Base-by-base conservation (phyloP, 2,797 vertebrate species). In the Hyperoplus immaculatus region DNA sequence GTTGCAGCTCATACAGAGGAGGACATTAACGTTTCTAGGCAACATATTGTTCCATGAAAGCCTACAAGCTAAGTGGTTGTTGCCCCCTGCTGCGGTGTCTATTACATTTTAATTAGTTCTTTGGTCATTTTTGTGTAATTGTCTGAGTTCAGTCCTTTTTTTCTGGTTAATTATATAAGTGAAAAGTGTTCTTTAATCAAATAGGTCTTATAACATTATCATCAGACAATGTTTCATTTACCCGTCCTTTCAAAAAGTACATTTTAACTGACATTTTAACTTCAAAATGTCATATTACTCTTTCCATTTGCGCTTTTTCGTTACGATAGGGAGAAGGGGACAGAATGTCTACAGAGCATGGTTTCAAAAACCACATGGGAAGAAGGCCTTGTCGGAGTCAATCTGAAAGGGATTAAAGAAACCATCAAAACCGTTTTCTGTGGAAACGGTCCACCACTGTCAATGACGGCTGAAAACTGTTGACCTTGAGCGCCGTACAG, bases 401-500 rank as follows among this genome's bases (percentile, higher is more conserved):
- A 4, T 21, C 39, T 47, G 58, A 78, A 69, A 74, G 57, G 0
- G 11, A 74, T 64, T 72, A 64, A 69, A 76, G 63, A 59, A 69
- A 51, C 63, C 50, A 78, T 78, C 69, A 64, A 86, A 29, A 82
- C 73, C 59, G 53, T 85, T 90, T 83, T 78, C 77, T 53, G 66
- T 39, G 70, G 73, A 82, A 83, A 80, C 39, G 5, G 57, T 79
- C 49, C 69, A 63, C 49, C 47, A 16, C 80, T 78, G 82, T 72
- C 82, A 77, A 53, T 41, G 21, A 38, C 83, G 84, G 72, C 46
- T 72, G 80, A 86, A 85, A 80, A 72, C 87, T 87, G 78, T 66
- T 91, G 90, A 91, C 90, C 87, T 91, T 92, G 89, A 83, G 66
- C 70, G 68, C 67, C 49, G 77, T 41, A 73, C 51, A 54, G 61